These are phyloP conservation scores for Larimichthys crocea DNA, from an alignment of 2,113 vertebrate genomes.

Conservation along the genomic window DNA sequence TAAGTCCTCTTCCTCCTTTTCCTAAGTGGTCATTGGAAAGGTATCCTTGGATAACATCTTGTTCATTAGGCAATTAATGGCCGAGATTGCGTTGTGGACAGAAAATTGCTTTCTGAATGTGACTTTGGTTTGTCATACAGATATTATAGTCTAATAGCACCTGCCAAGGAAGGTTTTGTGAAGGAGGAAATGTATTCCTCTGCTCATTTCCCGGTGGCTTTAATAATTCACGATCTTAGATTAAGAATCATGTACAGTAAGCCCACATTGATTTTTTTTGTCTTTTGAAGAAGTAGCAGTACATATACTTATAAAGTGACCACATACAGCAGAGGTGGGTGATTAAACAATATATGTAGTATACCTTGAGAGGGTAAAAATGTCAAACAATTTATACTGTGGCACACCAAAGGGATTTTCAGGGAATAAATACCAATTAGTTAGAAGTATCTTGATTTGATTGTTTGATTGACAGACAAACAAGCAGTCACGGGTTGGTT, in stretches of 20 bases:
- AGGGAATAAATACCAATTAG: too few species aligned
- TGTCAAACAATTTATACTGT: neutral
- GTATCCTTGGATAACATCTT: slow-evolving; percentile 77
- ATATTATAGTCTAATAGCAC: slow-evolving; percentile 58
- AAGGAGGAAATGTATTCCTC: slow-evolving; percentile 45
- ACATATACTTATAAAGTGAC: slow-evolving; percentile 24
- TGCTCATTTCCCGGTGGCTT: slow-evolving; percentile 60
- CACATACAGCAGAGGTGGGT: neutral
- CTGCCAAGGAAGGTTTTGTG: slow-evolving; percentile 55
- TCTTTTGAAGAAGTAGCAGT: slow-evolving; percentile 23
- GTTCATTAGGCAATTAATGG: slow-evolving; percentile 78
- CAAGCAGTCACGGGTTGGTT: neutral
- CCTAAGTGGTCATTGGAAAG: slow-evolving; percentile 67
- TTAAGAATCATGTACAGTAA: slow-evolving; percentile 47
- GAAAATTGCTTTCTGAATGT: slow-evolving; percentile 77
- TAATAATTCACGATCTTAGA: slow-evolving; percentile 69
- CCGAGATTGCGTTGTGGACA: slow-evolving; percentile 61
- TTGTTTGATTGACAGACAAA: neutral
- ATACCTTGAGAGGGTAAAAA: neutral
- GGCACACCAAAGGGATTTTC: too few species aligned
- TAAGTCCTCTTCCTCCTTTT: slow-evolving; percentile 71
- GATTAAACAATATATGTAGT: neutral
- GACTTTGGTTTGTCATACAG: slow-evolving; percentile 74
- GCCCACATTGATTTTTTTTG: slow-evolving; percentile 27
- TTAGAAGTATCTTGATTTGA: neutral